A percentile compares a stretch with the other conserved stretches of the same genome.
These are phyloP conservation scores for Drosophila mojavensis DNA, from an alignment of 1,140 invertebrate species.

Conservation along the genomic window DNA sequence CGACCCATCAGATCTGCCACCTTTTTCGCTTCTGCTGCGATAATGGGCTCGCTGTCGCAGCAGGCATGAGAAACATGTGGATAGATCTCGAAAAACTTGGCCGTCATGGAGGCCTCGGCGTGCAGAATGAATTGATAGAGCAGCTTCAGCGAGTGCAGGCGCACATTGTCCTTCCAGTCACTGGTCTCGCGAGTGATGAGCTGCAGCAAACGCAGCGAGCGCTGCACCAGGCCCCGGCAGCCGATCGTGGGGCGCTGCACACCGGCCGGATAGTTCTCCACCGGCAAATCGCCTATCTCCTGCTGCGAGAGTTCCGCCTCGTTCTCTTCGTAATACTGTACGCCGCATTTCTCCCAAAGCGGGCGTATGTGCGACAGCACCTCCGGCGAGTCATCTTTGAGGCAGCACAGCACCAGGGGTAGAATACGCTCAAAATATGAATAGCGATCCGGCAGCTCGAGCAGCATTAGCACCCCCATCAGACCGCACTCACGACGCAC, in stretches of 20 bases:
- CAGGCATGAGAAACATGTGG: constrained; percentile 85
- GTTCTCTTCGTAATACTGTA: constrained; percentile 90
- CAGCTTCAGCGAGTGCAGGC: constrained; percentile 89
- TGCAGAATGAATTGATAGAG: constrained; percentile 89
- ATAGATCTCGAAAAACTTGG: constrained; percentile 85
- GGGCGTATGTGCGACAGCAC: constrained; percentile 86
- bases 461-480: constrained; percentile 88
- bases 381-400: constrained; percentile 89
- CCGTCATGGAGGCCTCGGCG: constrained; percentile 88
- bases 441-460: constrained; percentile 90
- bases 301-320: constrained; percentile 89
- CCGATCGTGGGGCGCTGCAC: constrained; percentile 90
- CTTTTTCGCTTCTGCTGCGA: constrained; percentile 65
- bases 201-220: constrained; percentile 87
- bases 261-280: constrained; percentile 87
- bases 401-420: constrained; percentile 90
- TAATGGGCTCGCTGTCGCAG: constrained; percentile 56
- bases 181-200: constrained; percentile 88
- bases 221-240: constrained; percentile 89
- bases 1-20: constrained; percentile 76
- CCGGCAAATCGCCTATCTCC: constrained; percentile 87
- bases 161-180: constrained; percentile 90
- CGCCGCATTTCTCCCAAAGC: constrained; percentile 89
- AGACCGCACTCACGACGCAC: constrained; percentile 88
- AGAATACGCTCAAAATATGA: constrained; percentile 91